Conservation (phyloP, 2,797 vertebrate species). For the Notamacropus eugenii region DNA sequence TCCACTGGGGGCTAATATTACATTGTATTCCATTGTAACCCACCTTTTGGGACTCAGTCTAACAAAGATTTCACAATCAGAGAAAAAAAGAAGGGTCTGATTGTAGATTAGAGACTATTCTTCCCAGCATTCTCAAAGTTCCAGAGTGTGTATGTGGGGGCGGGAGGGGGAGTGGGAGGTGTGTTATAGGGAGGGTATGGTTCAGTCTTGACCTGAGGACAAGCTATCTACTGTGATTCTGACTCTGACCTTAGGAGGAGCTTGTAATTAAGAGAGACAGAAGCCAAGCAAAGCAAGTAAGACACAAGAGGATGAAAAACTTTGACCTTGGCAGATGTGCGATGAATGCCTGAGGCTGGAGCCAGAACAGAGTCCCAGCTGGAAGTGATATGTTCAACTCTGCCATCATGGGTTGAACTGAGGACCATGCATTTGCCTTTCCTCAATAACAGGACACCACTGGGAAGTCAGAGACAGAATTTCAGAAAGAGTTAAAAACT, state of each 20-base stretch:
- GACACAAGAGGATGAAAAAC: background rate
- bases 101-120: background rate
- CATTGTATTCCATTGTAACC: constrained; percentile 27
- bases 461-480: too few relatives aligned
- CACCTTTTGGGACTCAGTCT: background rate
- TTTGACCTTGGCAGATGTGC: background rate
- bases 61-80: background rate
- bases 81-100: background rate
- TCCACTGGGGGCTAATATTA: constrained; percentile 80
- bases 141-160: background rate
- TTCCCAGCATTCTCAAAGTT: background rate
- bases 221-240: too few relatives aligned
- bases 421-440: background rate
- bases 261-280: background rate
- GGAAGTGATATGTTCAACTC: background rate
- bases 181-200: background rate
- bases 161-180: too few relatives aligned
- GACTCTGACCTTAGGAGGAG: background rate
- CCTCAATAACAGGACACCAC: background rate
- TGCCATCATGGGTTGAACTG: background rate
- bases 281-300: background rate
- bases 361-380: background rate
- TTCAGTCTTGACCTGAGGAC: too few relatives aligned
- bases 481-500: too few relatives aligned
- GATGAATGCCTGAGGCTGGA: background rate